Evolutionary conservation across 2,797 vertebrate genomes (phyloP), one percentile per base, ranked within the genome.

Genomic region (Macropodus opercularis): DNA sequence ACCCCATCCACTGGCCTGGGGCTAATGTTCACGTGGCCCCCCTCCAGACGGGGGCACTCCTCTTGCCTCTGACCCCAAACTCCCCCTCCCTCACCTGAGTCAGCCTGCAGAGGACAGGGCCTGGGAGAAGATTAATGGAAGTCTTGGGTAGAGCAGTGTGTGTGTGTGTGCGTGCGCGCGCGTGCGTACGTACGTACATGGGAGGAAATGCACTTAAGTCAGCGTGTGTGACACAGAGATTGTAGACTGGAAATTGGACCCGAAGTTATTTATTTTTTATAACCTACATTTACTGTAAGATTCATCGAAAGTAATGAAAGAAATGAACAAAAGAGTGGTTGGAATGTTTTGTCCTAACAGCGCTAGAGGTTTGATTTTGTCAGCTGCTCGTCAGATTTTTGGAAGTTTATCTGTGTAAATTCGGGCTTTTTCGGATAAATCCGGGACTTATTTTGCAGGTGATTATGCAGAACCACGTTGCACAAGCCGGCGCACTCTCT

Each of bases 401-500:
- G 43, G 21, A 22, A 54, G 43, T 60, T 54, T 56, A 8, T 61
- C 54, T 50, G 5, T 63, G 27, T 69, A 23, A 41, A 75, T 55
- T 72, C 3, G 49, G 9, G 75, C 23, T 71, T 69, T 58, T 63
- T 71, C 47, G 73, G 48, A 68, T 93, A 92, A 90, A 89, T 83
- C 92, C 81, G 91, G 94, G 91, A 92, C 94, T 95, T 95, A 91
- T 94, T 94, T 94, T 93, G 92, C 86, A 91, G 92, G 92, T 87
- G 93, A 95, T 92, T 94, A 93, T 91, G 81, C 62, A 90, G 87
- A 89, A 81, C 87, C 88, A 71, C 57, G 39, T 83, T 70, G 63
- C 72, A 68, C 62, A 69, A 77, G 62, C 53, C 46, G 38, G 34
- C 2, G 5, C 27, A 43, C 41, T 32, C 21, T 71, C 39, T 65